phyloP scores from a whole-genome alignment of 1,140 invertebrate species.

The Drosophila prosaltans region DNA sequence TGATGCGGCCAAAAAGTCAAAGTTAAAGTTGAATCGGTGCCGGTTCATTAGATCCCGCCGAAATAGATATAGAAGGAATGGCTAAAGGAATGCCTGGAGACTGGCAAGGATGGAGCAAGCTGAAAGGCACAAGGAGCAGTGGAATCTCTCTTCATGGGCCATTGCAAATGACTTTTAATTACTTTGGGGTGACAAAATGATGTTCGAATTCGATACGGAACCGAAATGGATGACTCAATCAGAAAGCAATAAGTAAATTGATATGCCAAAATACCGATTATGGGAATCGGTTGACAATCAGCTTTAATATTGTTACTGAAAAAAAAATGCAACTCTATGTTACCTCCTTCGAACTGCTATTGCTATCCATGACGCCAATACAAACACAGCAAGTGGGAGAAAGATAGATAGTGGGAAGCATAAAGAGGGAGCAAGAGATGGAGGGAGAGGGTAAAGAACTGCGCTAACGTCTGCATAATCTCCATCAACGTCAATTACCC shows the following conservation, averaged over 20 bases:
- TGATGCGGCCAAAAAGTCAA: slow-evolving; percentile 48
- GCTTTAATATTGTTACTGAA: background rate
- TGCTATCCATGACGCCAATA: slow-evolving; percentile 24
- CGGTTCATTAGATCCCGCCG: slow-evolving; percentile 68
- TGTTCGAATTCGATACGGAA: slow-evolving; percentile 15
- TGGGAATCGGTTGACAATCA: background rate
- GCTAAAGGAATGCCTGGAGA: slow-evolving; percentile 21
- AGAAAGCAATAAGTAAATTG: background rate
- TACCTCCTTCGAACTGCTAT: slow-evolving; percentile 21
- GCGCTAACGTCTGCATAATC: slow-evolving; percentile 61
- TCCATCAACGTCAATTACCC: slow-evolving; percentile 75
- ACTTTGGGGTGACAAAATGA: slow-evolving; percentile 32
- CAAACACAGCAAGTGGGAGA: background rate
- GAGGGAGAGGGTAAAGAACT: background rate
- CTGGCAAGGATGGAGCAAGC: background rate
- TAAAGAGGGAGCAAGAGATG: background rate
- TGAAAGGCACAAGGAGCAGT: background rate
- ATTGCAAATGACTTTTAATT: slow-evolving; percentile 69
- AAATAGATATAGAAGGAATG: slow-evolving; percentile 22
- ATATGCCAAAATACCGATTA: background rate
- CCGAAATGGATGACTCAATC: background rate
- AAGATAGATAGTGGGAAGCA: background rate
- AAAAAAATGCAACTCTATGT: background rate
- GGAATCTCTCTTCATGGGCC: slow-evolving; percentile 36
- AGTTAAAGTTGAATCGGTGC: slow-evolving; percentile 32